Base-by-base conservation (phyloP, 2,888 invertebrate genomes). In the Sipha maydis region DNA sequence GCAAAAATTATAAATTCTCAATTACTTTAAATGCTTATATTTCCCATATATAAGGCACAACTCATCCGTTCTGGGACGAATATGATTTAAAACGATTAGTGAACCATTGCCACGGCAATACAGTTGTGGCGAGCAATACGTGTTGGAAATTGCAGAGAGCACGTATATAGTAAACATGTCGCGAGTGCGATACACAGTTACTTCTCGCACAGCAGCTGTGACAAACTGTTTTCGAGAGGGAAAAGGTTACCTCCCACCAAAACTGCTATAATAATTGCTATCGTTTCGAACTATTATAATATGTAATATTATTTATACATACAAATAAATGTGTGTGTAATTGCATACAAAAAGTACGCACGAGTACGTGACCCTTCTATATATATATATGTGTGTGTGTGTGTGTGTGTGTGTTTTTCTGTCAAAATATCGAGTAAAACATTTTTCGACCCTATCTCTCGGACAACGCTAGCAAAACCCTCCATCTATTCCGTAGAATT, bases 381-480 rank as follows among this genome's bases (percentile, higher is more conserved):
- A 14, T 48, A 3, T 48, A 14, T 48, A 14, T 48, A 11, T 38
- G 38, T 38, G 38, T 38, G 38, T 38, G 38, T 38, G 38, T 38
- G 38, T 38, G 38, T 38, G 38, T 38, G 38, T 5, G 38, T 38
- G 7, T 38, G 7, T 76, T 41, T 77, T 41, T n/a, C 67, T 7
- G 31, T 61, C 8, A 41, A 85, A 67, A 76, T 77, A 85, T 48
- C 38, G 69, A 69, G 77, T 21, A 78, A 79, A 85, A 85, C n/a
- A 78, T 85, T 78, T 85, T 85, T 85, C 77, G 61, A 69, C 78
- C 78, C 67, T 67, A 77, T 69, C 85, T 85, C 34, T 69, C 69
- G 54, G 69, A 78, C 28, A 31, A 34, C 34, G n/a, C 34, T 85
- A 48, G 71, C 61, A 84, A 67, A 61, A 85, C 41, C 38, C 76